phyloP scores from a whole-genome alignment of 2,797 vertebrate genomes.

The Phalloptychus januarius region DNA sequence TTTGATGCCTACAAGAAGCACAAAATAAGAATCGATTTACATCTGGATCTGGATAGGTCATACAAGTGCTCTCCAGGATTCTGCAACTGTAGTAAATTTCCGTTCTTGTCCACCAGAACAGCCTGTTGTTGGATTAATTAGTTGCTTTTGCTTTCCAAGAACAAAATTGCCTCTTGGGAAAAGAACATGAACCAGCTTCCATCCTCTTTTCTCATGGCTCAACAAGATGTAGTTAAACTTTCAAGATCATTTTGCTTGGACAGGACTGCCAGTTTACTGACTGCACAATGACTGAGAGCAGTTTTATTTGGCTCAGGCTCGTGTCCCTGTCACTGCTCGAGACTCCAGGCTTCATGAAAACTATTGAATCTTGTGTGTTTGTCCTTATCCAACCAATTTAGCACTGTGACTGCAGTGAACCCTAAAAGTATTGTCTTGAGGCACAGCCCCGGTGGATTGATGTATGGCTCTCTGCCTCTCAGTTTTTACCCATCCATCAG shows the following conservation, averaged over 20 bases:
- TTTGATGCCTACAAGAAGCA: neutral
- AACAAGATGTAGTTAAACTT: conserved; percentile 10
- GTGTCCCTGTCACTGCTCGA: conserved; percentile 22
- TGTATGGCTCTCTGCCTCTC: conserved; percentile 49
- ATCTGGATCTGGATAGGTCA: neutral
- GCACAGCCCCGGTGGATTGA: conserved; percentile 50
- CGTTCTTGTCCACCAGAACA: neutral
- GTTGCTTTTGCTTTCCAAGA: neutral
- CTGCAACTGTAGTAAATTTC: neutral
- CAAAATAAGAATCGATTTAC: neutral
- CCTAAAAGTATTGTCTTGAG: conserved; percentile 44
- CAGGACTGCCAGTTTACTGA: conserved; percentile 4
- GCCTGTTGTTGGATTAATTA: neutral
- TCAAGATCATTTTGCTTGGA: conserved; percentile 11
- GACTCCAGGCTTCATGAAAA: conserved; percentile 41
- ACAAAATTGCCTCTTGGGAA: neutral
- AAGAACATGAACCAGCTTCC: neutral
- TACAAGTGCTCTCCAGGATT: neutral
- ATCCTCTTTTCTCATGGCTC: neutral
- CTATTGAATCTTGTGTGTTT: conserved; percentile 49
- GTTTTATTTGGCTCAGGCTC: conserved; percentile 12
- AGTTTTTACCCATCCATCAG: conserved; percentile 44
- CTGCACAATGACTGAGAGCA: conserved; percentile 18
- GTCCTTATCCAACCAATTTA: conserved; percentile 57
- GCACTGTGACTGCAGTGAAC: conserved; percentile 32